Evolutionary conservation across 2,797 vertebrate genomes (phyloP).

Genomic region (Lithobates pipiens): DNA sequence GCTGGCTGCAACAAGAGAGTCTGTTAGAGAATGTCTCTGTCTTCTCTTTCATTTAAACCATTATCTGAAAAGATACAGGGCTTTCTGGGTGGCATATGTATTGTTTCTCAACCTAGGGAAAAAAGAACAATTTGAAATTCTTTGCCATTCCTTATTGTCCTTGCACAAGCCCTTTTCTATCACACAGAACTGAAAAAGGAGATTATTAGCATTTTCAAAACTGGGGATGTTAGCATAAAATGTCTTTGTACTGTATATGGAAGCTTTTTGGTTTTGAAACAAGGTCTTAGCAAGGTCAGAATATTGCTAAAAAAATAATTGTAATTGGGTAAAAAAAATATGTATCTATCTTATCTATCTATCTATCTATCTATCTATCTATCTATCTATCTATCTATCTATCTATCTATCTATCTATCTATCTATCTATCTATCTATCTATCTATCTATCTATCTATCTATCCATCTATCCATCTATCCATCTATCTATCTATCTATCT

Average conservation of each 20-base stretch:
- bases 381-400: too few relatives aligned
- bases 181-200: background rate
- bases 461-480: too few relatives aligned
- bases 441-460: too few relatives aligned
- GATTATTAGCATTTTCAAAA: slow-evolving; percentile 29
- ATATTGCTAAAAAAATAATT: background rate
- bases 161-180: slow-evolving; percentile 9
- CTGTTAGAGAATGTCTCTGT: slow-evolving; percentile 24
- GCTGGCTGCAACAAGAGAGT: slow-evolving; percentile 40
- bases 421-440: too few relatives aligned
- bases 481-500: too few relatives aligned
- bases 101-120: slow-evolving; percentile 23
- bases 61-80: slow-evolving; percentile 43
- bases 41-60: slow-evolving; percentile 31
- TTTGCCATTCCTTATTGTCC: slow-evolving; percentile 26
- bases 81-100: slow-evolving; percentile 43
- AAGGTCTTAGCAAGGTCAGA: slow-evolving; percentile 22
- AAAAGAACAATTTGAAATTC: background rate
- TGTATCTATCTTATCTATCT: too few relatives aligned
- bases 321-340: background rate
- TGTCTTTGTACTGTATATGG: background rate
- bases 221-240: background rate
- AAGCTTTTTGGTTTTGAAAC: background rate
- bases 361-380: too few relatives aligned
- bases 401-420: too few relatives aligned